Evolutionary conservation across 2,797 vertebrate species (phyloP).

Genomic region (Enteromius viviparus): DNA sequence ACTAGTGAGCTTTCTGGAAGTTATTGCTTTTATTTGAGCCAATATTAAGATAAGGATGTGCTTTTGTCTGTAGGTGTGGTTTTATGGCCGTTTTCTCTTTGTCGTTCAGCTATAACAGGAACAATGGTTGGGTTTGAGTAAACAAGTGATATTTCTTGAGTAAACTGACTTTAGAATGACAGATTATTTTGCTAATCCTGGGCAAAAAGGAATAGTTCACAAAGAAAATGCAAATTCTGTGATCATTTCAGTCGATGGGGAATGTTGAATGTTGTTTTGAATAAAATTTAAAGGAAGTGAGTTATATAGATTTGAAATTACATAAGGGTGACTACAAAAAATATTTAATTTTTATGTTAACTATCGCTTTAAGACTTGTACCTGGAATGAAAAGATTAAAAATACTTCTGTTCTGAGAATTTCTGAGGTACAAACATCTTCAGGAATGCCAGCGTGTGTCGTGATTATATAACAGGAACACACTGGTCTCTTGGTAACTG

Average conservation of each 20-base stretch:
- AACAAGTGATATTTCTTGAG: not conserved
- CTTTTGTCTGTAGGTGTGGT: constrained; percentile 8
- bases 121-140: not conserved
- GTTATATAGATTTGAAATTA: not conserved
- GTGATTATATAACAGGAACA: constrained; percentile 39
- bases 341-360: not conserved
- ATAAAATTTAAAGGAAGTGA: not conserved
- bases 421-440: constrained; percentile 4
- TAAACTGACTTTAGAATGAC: not conserved
- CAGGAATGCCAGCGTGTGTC: constrained; percentile 18
- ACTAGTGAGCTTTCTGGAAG: not conserved
- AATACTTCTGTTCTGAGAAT: constrained; percentile 2
- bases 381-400: not conserved
- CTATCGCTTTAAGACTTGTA: not conserved
- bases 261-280: not conserved
- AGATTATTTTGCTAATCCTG: not conserved
- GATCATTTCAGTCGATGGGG: not conserved
- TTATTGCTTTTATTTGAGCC: not conserved
- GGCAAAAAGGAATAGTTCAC: not conserved
- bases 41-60: constrained; percentile 17
- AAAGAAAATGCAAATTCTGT: not conserved
- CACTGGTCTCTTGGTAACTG: constrained; percentile 13
- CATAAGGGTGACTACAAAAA: not conserved
- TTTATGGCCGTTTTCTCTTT: not conserved
- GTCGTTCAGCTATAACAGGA: not conserved